Evolutionary conservation across 2,113 vertebrate genomes (phyloP), one percentile per base, ranked within the genome.

Genomic region (Otus sunia): DNA sequence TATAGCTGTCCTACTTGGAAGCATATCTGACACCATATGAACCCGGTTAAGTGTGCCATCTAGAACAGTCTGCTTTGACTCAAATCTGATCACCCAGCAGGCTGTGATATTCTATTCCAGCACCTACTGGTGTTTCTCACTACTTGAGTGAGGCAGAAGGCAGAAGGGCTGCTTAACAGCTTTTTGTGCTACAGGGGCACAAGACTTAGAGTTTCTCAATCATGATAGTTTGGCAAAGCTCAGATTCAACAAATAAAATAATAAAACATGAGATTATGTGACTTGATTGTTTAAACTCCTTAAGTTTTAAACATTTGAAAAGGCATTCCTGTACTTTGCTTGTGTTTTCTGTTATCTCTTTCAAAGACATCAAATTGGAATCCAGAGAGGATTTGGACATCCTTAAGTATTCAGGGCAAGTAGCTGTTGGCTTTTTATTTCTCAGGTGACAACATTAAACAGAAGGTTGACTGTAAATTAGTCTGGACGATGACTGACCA

Each of bases 1-100:
- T 91, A 74, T 47, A 71, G 64, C 80, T 89, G 72, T 67, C 87
- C 73, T 78, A 67, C 69, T 87, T 95, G 93, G 91, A 94, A 95
- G 25, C 26, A 1, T 49, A 32, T 93, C 74, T 92, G 52, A 43
- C 2, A 6, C 85, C 88, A 67, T 86, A 64, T 59, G 93, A 95
- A 52, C 68, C 37, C 43, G 29, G 81, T 88, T 75, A 87, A 91
- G 34, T 56, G 81, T 97, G 78, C 78, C 58, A 88, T 68, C 78
- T 41, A 85, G 87, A 93, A 55, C 74, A 79, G 81, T 68, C 74
- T 88, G 81, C 81, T 92, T 85, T 88, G 62, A 88, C 78, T 96
- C 81, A 50, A 15, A 37, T 66, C 22, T 47, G n/a, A 53, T 89
- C 29, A 20, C 81, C 56, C 73, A 88, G 69, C 88, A 86, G 58